Evolutionary conservation across 2,797 vertebrate species (phyloP).

Genomic region (Ibycter americanus): DNA sequence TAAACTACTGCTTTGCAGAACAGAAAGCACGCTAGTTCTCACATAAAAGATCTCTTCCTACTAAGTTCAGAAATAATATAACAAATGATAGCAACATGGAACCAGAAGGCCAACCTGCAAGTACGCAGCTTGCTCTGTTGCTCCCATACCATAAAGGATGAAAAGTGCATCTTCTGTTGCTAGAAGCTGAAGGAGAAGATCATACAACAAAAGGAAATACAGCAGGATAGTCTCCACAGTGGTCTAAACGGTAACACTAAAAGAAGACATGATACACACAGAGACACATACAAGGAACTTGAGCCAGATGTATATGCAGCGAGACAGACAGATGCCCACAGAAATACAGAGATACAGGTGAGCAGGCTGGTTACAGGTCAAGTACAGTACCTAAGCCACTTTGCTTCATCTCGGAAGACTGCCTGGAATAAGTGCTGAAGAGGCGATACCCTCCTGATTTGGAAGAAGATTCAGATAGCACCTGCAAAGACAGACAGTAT

Average conservation of each 20-base stretch:
- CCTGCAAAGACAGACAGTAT: conserved; percentile 76
- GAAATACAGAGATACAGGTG: neutral
- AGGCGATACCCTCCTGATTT: conserved; percentile 92
- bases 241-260: neutral
- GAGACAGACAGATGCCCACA: neutral
- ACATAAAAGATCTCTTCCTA: neutral
- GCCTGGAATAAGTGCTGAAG: conserved; percentile 92
- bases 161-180: neutral
- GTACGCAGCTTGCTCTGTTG: neutral
- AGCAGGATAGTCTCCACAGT: neutral
- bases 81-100: neutral
- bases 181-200: neutral
- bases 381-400: conserved; percentile 90
- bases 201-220: neutral
- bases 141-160: neutral
- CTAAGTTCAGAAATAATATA: neutral
- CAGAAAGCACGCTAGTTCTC: neutral
- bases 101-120: neutral
- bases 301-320: neutral
- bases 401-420: conserved; percentile 95
- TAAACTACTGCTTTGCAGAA: neutral
- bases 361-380: conserved; percentile 33
- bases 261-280: neutral
- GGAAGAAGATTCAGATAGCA: conserved; percentile 93
- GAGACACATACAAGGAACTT: neutral